Conservation (phyloP, 2,888 invertebrate species). For the Cerceris rybyensis region DNA sequence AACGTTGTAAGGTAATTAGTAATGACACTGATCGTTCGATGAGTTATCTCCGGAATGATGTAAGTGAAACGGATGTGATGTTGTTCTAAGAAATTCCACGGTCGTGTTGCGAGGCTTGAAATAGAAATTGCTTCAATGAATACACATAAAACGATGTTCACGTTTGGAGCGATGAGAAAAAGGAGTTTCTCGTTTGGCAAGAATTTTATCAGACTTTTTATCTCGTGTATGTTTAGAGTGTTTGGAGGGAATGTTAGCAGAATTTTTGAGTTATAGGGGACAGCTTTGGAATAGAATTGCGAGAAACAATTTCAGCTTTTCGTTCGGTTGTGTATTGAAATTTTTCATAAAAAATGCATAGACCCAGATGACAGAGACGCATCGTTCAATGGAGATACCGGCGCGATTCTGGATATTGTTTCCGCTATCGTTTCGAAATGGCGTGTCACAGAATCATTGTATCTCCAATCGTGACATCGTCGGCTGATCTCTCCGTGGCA, state of each 20-base stretch:
- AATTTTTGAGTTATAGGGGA: too few relatives aligned
- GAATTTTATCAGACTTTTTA: background rate
- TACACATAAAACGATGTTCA: slow-evolving; percentile 19
- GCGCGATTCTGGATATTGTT: slow-evolving; percentile 1
- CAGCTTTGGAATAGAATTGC: too few relatives aligned
- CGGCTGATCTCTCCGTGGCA: slow-evolving; percentile 5
- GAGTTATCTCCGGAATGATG: slow-evolving; percentile 47
- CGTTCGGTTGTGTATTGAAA: too few relatives aligned
- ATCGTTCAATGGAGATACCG: background rate
- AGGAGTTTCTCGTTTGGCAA: background rate
- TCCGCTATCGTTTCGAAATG: background rate
- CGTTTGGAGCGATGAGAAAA: background rate
- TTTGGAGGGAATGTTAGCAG: too few relatives aligned
- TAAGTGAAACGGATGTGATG: slow-evolving; percentile 51
- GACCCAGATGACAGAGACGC: too few relatives aligned
- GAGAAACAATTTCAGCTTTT: too few relatives aligned
- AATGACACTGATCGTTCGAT: slow-evolving; percentile 1
- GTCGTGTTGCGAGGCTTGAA: slow-evolving; percentile 51
- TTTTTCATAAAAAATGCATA: too few relatives aligned
- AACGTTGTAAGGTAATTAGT: slow-evolving; percentile 19
- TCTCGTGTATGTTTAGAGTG: too few relatives aligned
- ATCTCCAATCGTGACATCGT: background rate
- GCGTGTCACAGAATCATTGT: background rate
- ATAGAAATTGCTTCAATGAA: slow-evolving; percentile 56
- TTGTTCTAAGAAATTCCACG: slow-evolving; percentile 51